Base-by-base conservation (phyloP, 1,140 invertebrate species). In the Drosophila auraria region DNA sequence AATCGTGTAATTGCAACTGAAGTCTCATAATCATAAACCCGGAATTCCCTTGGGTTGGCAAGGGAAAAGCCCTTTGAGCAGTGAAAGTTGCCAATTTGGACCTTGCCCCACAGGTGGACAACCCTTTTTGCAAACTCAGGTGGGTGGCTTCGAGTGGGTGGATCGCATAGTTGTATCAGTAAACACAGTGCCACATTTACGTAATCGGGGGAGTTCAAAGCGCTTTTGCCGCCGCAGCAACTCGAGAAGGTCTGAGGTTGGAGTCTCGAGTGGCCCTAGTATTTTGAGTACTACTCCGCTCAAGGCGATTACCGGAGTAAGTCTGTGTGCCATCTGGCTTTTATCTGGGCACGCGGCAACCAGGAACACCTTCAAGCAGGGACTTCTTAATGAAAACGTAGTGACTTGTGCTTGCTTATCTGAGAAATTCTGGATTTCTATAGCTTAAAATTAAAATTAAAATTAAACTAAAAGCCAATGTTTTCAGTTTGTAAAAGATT, bases 141-240 rank as follows among this genome's bases (percentile, higher is more conserved):
- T 73, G 53, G 27, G 15, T 27, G 47, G 30, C 66, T 57, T 65
- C 7, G 63, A 78, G 63, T 78, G 74, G 65, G 51, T 70, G 74
- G 57, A 47, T 44, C 75, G 57, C 68, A n/a, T 30, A 30, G 64
- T 56, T 50, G 33, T 56, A 40, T 38, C 57, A 42, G 42, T 57
- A n/a, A 63, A 59, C 54, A 51, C 36, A 51, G 36, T 58, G 27
- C 45, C 45, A 17, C 51, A 78, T 51, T 78, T 78, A 70, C 56
- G 36, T 56, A 78, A 78, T 49, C 27, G 15, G 23, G 25, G 15
- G 40, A 77, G 72, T 77, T 77, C 63, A 78, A 78, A 78, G 75
- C 36, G 51, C 51, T 20, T 56, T 50, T 30, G 33, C 73, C 73
- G 74, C 74, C n/a, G 30, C 25, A 47, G 54, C 36, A 61, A 78